phyloP scores from a whole-genome alignment of 2,888 invertebrate genomes.

The Drosophila mercatorum region DNA sequence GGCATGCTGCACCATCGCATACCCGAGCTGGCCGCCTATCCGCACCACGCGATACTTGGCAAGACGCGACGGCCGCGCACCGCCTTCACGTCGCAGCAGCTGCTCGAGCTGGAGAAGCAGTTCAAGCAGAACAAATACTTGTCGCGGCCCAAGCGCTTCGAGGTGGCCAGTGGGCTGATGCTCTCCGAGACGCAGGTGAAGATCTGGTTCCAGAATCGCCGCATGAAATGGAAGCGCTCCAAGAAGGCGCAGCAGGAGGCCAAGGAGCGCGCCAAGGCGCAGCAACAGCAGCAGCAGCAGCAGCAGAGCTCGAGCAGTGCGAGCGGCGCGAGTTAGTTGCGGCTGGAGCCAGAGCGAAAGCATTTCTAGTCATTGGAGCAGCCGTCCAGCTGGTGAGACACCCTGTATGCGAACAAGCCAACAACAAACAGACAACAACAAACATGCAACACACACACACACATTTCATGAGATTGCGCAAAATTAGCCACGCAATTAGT shows the following conservation, averaged over 20 bases:
- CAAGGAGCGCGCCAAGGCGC: conserved; percentile 85
- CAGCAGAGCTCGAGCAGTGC: conserved; percentile 44
- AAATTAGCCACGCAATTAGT: conserved; percentile 75
- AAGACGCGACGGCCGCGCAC: conserved; percentile 97
- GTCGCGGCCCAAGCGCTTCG: conserved; percentile 98
- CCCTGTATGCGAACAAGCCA: conserved; percentile 38
- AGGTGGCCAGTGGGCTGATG: conserved; percentile 98
- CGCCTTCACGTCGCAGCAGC: conserved; percentile 98
- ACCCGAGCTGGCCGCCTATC: conserved; percentile 91
- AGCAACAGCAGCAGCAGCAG: conserved; percentile 64
- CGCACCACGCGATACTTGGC: conserved; percentile 91
- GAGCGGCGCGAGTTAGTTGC: conserved; percentile 58
- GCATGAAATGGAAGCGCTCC: conserved; percentile 99
- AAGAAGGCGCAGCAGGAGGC: conserved; percentile 97
- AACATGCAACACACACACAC: neutral
- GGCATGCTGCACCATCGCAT: conserved; percentile 96
- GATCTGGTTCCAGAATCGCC: conserved; percentile 99
- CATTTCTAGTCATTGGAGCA: conserved; percentile 66
- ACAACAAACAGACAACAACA: conserved; percentile 10
- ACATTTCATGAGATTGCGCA: conserved; percentile 56
- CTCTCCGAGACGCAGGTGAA: conserved; percentile 99
- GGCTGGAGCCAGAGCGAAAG: neutral
- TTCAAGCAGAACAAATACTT: conserved; percentile 99
- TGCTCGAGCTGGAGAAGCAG: conserved; percentile 98
- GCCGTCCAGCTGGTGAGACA: conserved; percentile 65